These are phyloP conservation scores for Xenops minutus DNA, from an alignment of 2,797 vertebrate genomes.

Conservation along the genomic window DNA sequence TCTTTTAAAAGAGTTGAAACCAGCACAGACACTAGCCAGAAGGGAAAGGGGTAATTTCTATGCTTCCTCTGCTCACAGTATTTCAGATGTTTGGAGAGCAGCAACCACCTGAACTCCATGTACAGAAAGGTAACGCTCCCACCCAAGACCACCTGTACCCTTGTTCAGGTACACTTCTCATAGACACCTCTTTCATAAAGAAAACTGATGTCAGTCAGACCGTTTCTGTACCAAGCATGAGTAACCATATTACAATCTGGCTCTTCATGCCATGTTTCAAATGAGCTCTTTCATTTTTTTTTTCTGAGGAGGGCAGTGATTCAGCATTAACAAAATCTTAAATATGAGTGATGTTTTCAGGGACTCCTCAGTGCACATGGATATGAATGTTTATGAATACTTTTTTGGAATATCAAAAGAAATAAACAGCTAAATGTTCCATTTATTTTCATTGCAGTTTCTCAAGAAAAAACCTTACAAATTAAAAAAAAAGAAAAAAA, in stretches of 20 bases:
- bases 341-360: slow-evolving; percentile 1
- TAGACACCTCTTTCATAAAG: not conserved
- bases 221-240: not conserved
- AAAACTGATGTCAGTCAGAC: not conserved
- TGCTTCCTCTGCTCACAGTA: not conserved
- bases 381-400: not conserved
- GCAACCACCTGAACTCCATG: not conserved
- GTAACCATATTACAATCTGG: slow-evolving; percentile 32
- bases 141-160: accelerated
- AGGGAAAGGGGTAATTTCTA: not conserved
- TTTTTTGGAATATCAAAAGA: not conserved
- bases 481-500: not conserved
- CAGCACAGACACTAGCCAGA: not conserved
- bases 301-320: slow-evolving; percentile 19
- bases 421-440: not conserved
- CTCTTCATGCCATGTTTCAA: not conserved
- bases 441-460: not conserved
- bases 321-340: slow-evolving; percentile 16
- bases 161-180: not conserved
- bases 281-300: slow-evolving; percentile 18
- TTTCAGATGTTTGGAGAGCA: not conserved
- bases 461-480: not conserved
- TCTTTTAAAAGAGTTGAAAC: not conserved
- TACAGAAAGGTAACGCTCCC: not conserved
- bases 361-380: not conserved